These are phyloP conservation scores for Drosophila eohydei DNA, from an alignment of 2,888 invertebrate species.

Conservation along the genomic window DNA sequence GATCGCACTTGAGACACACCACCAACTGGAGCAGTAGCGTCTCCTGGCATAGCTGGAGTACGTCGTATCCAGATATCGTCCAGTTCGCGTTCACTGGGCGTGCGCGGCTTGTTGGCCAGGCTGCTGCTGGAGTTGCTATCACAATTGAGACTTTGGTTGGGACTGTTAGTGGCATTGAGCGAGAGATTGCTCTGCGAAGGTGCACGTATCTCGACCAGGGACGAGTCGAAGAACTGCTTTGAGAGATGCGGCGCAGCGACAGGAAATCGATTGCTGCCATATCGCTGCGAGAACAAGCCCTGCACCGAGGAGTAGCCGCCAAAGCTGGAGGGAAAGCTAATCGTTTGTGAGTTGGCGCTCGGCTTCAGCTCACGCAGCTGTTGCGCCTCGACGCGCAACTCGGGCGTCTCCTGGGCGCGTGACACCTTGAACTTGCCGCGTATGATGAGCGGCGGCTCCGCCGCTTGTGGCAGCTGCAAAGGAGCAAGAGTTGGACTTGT, in stretches of 20 bases:
- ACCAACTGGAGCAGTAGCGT: constrained; percentile 1
- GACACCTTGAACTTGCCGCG: constrained; percentile 87
- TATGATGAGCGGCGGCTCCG: constrained; percentile 72
- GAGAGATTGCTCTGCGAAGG: constrained; percentile 85
- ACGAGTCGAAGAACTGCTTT: constrained; percentile 92
- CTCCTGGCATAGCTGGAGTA: constrained; percentile 21
- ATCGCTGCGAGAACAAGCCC: constrained; percentile 86
- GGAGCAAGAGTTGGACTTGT: neutral
- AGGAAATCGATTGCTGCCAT: constrained; percentile 78
- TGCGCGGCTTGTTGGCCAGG: constrained; percentile 61
- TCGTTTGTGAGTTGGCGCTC: constrained; percentile 87
- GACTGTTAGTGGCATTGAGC: constrained; percentile 60
- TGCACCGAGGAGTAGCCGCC: constrained; percentile 87
- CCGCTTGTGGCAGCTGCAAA: constrained; percentile 34
- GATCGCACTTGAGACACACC: constrained; percentile 23
- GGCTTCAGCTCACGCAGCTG: constrained; percentile 76
- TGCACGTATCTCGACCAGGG: constrained; percentile 91
- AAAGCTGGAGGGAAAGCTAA: constrained; percentile 89
- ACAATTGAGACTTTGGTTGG: constrained; percentile 75
- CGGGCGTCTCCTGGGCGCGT: constrained; percentile 84
- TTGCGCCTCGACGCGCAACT: constrained; percentile 81
- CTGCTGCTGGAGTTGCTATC: constrained; percentile 66
- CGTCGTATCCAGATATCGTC: constrained; percentile 83
- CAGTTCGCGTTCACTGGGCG: constrained; percentile 69
- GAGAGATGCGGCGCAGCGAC: constrained; percentile 88